Evolutionary conservation across 2,113 vertebrate genomes (phyloP), one percentile per base, ranked within the genome.

Genomic region (Kryptolebias marmoratus): DNA sequence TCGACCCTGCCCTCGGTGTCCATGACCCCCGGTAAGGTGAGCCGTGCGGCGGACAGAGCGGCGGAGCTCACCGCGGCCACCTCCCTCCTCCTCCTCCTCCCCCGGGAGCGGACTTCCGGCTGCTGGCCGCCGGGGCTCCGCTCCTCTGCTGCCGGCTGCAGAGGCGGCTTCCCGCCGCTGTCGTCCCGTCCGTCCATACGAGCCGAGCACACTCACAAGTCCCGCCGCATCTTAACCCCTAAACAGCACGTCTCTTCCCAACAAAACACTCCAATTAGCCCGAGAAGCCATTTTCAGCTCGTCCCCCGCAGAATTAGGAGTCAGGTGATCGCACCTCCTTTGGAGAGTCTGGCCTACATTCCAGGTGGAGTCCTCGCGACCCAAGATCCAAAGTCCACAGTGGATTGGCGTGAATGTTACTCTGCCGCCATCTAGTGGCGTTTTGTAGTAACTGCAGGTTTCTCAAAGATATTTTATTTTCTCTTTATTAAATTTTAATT

Each of bases 1-100:
- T 95, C 94, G n/a, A 95, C 92, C 76, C 94, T 84, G 44, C 94
- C 93, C 75, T 94, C 91, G 0, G 87, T 61, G 79, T 95, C 94
- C 93, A 94, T 94, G 58, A 94, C 87, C 11, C 93, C 93, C 0
- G 91, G 90, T 72, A 94, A 70, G 39, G 79, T 81, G 81, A 94
- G 87, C 0, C 89, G 87, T 2, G 82, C 74, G 8, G 44, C 55
- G 56, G 86, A 39, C 47, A 77, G 70, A 39, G 65, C 84, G 2
- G 88, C 78, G 32, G 55, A 73, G 62, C 71, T 71, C 68, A 90
- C 69, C 32, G 74, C 68, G 0, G 90, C 91, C 6, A 93, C 77
- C 9, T 9, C 10, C 39, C 58, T 62, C 54, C 78, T 80, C 61
- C 62, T 76, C 9, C 39, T 42, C 39, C 58, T 62, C 54, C 78